Base-by-base conservation (phyloP, 2,113 vertebrate genomes). In the Oceanodroma tethys region DNA sequence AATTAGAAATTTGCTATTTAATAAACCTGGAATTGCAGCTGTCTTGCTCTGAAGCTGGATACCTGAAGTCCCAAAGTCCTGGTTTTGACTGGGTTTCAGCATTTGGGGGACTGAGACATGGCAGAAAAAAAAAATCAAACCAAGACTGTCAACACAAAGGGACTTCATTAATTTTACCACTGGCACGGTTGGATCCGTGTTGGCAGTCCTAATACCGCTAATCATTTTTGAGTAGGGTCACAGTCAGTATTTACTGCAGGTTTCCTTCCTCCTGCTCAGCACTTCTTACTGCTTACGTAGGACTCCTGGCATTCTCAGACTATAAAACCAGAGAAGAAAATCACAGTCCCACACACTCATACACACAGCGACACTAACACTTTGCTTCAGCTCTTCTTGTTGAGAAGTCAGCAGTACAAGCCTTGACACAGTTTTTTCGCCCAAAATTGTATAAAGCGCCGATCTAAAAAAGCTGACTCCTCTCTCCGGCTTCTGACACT, bases 291-390 rank as follows among this genome's bases (percentile, higher is more conserved):
- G 67, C 74, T 56, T 18, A 26, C 3, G 47, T 29, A 62, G 48
- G 42, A 62, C 18, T 68, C 55, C 30, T 30, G 23, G 8, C 42
- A 13, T 11, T 42, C 47, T 42, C 48, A 30, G 43, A n/a, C 53
- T 48, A 11, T 34, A 36, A 70, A 89, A 40, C 4, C 27, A 23
- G 42, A 68, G 81, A 50, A 81, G 68, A 63, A 81, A 81, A 58
- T 32, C 55, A 14, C 58, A 32, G 62, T 45, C 55, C 34, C 47
- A 50, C 59, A 34, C 14, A 73, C n/a, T 25, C 65, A 16, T 32
- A 32, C 32, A 15, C 27, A 7, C 50, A 19, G 17, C 0, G 0
- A 19, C 43, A 52, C 14, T 10, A 29, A 25, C n/a, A 12, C 45
- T 29, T 42, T 7, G 21, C 48, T 81, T 56, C 73, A 56, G 48